phyloP scores from a whole-genome alignment of 2,113 vertebrate genomes.

The Jacana jacana region DNA sequence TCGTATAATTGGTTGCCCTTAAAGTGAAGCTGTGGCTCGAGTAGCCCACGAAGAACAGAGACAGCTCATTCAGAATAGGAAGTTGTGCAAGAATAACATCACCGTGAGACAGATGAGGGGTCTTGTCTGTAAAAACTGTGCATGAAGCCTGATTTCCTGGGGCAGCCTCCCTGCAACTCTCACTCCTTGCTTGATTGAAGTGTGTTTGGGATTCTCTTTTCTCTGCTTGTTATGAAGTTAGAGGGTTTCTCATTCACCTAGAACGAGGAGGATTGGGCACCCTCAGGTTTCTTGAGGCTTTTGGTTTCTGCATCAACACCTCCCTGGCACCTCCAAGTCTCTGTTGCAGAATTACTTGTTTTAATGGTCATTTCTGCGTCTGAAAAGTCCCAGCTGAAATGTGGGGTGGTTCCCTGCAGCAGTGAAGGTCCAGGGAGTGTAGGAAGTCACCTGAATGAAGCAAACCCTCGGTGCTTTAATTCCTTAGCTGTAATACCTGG shows the following conservation, averaged over 20 bases:
- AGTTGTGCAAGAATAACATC: background rate
- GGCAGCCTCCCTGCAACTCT: background rate
- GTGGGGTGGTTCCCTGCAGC: background rate
- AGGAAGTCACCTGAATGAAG: background rate
- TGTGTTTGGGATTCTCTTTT: background rate
- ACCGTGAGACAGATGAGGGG: background rate
- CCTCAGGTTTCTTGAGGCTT: background rate
- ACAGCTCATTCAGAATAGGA: background rate
- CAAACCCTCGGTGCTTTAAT: background rate
- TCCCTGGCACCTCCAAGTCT: background rate
- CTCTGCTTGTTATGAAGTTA: background rate
- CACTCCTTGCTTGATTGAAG: background rate
- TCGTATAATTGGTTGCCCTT: background rate
- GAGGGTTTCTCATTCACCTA: background rate
- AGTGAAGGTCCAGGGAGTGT: background rate
- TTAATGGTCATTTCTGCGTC: background rate
- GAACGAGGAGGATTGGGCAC: background rate
- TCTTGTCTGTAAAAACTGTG: background rate
- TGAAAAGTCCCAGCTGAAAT: background rate
- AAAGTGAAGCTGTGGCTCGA: background rate
- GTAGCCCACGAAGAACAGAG: background rate
- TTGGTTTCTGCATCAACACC: background rate
- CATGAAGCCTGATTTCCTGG: background rate
- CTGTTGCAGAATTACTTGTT: background rate
- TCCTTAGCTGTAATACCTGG: background rate